Conservation (phyloP, 2,888 invertebrate species). For the Lepidocyrtoides sp. region DNA sequence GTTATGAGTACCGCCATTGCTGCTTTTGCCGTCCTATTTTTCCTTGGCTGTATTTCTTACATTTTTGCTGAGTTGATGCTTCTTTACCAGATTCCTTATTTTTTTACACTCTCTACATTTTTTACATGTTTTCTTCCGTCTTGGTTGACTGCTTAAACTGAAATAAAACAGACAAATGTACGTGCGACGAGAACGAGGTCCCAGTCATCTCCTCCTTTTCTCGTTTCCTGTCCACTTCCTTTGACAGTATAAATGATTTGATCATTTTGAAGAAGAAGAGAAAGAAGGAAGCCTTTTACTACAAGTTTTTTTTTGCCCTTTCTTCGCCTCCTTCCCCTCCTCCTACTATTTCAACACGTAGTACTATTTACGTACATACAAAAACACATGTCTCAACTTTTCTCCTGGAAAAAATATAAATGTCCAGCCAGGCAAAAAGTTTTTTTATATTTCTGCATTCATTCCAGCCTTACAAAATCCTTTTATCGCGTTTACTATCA, state of each 20-base stretch:
- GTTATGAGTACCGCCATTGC: slow-evolving; percentile 15
- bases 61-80: slow-evolving; percentile 4
- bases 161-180: slow-evolving; percentile 69
- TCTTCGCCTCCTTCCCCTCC: background rate
- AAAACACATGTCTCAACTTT: slow-evolving; percentile 58
- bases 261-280: too few relatives aligned
- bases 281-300: slow-evolving; percentile 62
- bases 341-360: slow-evolving; percentile 30
- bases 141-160: slow-evolving; percentile 68
- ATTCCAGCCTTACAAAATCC: background rate
- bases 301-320: slow-evolving; percentile 48
- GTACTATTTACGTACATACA: too few relatives aligned
- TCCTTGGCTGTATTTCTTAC: background rate
- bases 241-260: slow-evolving; percentile 67
- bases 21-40: slow-evolving; percentile 25
- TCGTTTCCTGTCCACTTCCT: slow-evolving; percentile 71
- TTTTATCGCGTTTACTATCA: too few relatives aligned
- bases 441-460: background rate
- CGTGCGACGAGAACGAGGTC: too few relatives aligned
- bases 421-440: background rate
- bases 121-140: slow-evolving; percentile 17
- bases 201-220: slow-evolving; percentile 69
- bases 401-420: slow-evolving; percentile 40
- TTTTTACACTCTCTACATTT: slow-evolving; percentile 24
- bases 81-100: slow-evolving; percentile 32